These are phyloP conservation scores for Agriotes lineatus DNA, from an alignment of 2,888 invertebrate species.

Conservation along the genomic window DNA sequence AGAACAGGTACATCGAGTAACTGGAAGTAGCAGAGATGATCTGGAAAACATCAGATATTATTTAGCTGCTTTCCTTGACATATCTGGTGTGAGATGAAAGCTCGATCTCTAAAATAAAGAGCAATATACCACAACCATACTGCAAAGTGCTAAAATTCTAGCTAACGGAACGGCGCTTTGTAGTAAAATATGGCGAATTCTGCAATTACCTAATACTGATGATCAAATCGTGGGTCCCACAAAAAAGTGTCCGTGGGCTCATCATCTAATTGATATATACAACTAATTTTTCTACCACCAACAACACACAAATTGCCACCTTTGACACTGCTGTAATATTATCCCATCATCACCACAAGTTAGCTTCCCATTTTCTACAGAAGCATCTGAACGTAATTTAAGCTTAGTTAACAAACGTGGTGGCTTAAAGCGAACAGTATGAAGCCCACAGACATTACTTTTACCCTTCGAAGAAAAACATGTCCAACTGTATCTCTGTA, in stretches of 20 bases:
- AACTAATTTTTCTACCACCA: not conserved
- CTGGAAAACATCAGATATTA: too few relatives aligned
- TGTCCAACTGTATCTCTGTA: not conserved
- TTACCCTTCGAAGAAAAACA: too few relatives aligned
- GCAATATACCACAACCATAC: not conserved
- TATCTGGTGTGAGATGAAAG: not conserved
- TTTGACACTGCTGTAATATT: slow-evolving; percentile 1
- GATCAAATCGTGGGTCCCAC: not conserved
- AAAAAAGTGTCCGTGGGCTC: not conserved
- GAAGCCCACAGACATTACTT: too few relatives aligned
- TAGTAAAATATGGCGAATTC: not conserved
- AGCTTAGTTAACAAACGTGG: not conserved
- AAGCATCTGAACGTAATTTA: not conserved
- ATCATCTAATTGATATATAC: not conserved
- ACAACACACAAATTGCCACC: not conserved
- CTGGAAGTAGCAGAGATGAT: too few relatives aligned
- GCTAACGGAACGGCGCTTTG: not conserved
- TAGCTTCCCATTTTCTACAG: not conserved
- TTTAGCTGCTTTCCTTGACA: too few relatives aligned
- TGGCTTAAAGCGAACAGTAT: not conserved
- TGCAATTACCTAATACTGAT: not conserved
- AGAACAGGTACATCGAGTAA: not conserved
- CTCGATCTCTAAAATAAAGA: not conserved
- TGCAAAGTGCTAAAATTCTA: not conserved
- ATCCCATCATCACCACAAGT: not conserved